phyloP scores from a whole-genome alignment of 2,113 vertebrate genomes.

The Panthera tigris region DNA sequence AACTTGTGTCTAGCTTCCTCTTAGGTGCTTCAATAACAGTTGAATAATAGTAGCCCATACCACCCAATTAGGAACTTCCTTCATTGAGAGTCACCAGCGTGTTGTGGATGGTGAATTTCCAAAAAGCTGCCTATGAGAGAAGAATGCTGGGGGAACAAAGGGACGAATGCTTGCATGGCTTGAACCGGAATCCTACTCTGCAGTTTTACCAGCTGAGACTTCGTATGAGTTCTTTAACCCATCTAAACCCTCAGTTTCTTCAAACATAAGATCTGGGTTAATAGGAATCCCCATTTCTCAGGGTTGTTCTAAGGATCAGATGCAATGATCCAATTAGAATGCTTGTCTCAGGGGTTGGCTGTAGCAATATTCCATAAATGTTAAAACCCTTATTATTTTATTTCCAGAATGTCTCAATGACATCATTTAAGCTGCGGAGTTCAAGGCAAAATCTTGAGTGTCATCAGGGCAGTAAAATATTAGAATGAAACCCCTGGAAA shows the following conservation, averaged over 20 bases:
- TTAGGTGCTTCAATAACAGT: neutral
- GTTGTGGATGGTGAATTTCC: neutral
- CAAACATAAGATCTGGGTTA: neutral
- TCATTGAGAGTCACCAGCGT: neutral
- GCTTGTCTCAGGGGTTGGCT: neutral
- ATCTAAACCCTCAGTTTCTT: neutral
- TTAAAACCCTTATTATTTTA: conserved; percentile 16
- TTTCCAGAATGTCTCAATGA: neutral
- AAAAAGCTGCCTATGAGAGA: neutral
- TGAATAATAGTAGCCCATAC: neutral
- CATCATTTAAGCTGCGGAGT: neutral
- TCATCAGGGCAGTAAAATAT: neutral
- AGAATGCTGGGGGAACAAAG: neutral
- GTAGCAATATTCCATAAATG: neutral
- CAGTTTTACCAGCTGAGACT: neutral
- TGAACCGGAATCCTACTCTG: neutral
- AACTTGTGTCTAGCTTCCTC: neutral
- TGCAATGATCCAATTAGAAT: neutral
- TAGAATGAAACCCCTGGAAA: neutral
- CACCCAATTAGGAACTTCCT: neutral
- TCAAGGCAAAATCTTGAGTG: neutral
- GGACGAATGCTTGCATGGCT: neutral
- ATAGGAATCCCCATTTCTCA: neutral
- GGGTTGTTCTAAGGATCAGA: neutral
- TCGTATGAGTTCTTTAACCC: neutral